A percentile compares a stretch with the other conserved stretches of the same genome.
phyloP scores from a whole-genome alignment of 2,113 vertebrate genomes.

The Illadopsis cleaveri region DNA sequence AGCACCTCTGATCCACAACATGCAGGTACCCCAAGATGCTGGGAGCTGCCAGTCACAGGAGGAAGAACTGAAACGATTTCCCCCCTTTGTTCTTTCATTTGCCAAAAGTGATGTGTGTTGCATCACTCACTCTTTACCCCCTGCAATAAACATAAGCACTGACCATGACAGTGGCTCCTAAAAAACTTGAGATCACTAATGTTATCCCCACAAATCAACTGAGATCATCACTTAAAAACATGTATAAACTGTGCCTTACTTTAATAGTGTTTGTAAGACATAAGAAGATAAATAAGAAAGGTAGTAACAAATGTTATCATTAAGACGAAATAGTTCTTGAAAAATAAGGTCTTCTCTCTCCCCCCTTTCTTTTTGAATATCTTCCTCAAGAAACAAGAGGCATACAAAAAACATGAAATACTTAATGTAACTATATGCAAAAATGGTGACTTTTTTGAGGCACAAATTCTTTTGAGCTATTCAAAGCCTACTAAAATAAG shows the following conservation, averaged over 20 bases:
- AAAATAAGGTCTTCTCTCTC: not conserved
- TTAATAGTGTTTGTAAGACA: not conserved
- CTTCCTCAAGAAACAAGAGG: not conserved
- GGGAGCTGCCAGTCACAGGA: not conserved
- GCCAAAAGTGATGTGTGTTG: not conserved
- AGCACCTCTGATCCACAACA: not conserved
- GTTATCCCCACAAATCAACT: not conserved
- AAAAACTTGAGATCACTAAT: not conserved
- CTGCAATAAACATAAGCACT: not conserved
- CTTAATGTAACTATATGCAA: not conserved
- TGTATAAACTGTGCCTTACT: not conserved
- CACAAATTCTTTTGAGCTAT: not conserved
- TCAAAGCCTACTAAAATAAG: not conserved
- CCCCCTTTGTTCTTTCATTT: not conserved
- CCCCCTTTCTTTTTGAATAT: not conserved
- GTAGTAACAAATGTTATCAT: not conserved
- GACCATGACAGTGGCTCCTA: not conserved
- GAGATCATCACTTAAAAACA: not conserved
- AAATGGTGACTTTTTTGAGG: not conserved
- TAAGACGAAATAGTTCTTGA: not conserved
- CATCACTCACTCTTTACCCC: not conserved
- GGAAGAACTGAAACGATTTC: not conserved
- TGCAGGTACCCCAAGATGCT: rapidly evolving
- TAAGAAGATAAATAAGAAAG: not conserved
- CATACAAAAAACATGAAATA: not conserved